Evolutionary conservation across 2,797 vertebrate species (phyloP), one percentile per base, ranked within the genome.

Genomic region (Yasuhikotakia modesta): DNA sequence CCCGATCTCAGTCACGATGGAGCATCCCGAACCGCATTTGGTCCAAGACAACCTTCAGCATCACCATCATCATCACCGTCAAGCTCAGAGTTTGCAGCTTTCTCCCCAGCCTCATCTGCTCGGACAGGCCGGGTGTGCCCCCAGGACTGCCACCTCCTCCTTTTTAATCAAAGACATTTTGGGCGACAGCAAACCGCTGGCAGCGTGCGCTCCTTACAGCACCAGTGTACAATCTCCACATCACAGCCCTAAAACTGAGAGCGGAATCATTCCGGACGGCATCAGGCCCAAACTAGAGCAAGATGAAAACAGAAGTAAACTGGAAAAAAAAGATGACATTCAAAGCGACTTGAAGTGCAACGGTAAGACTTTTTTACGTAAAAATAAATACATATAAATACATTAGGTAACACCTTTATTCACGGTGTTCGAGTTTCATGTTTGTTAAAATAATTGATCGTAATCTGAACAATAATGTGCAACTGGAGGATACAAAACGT

Each of bases 151-250:
- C 92, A 98, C 97, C 81, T 98, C 96, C 80, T 98, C 97, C 27
- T 99, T 99, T 87, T 82, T 99, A 88, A 99, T 99, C 91, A 98
- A 97, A 92, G 97, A 99, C 96, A 99, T 99, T 93, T 87, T 98
- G 89, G 97, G 97, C 66, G 97, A 99, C 93, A 96, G 96, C 87
- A 99, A 99, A 92, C 97, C 97, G 24, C 93, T 99, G 89, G 97
- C 97, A 80, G 95, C 97, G 22, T 99, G 97, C 84, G 97, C 97
- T 71, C 97, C 97, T 88, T 99, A 99, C 94, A 98, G 96, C 89
- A 98, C 97, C 90, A 97, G 94, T 73, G 95, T 97, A 19, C 96
- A 95, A 16, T 95, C 94, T 30, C 96, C 96, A 19, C 96, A 95
- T 52, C 96, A 96, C 91, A 94, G 95, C 65, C 96, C 96, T 32